phyloP scores from a whole-genome alignment of 2,888 invertebrate species.

The Drosophila buzzatii region DNA sequence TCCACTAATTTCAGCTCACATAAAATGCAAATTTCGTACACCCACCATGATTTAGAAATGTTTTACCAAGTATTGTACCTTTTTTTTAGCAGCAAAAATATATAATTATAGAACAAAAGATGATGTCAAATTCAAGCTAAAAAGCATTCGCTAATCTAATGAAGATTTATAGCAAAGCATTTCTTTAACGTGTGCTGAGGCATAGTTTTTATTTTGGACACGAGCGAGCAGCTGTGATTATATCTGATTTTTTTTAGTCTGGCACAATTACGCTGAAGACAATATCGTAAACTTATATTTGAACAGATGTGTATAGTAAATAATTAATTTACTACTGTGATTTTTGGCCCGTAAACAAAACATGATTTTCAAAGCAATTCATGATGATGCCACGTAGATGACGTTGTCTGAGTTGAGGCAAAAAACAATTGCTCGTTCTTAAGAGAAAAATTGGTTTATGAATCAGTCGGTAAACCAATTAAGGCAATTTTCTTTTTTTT shows the following conservation, averaged over 20 bases:
- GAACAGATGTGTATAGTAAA: slow-evolving; percentile 4
- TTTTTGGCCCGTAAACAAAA: slow-evolving; percentile 34
- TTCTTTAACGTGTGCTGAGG: slow-evolving; percentile 39
- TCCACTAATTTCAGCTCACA: not conserved
- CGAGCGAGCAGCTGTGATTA: slow-evolving; percentile 17
- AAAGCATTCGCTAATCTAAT: slow-evolving; percentile 20
- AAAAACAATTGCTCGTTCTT: not conserved
- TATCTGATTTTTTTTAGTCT: not conserved
- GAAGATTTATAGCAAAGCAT: slow-evolving; percentile 11
- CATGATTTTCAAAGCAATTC: slow-evolving; percentile 23
- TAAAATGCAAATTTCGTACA: not conserved
- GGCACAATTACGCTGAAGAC: slow-evolving; percentile 28
- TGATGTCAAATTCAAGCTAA: slow-evolving; percentile 40
- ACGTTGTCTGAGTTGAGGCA: slow-evolving; percentile 24
- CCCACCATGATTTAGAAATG: not conserved
- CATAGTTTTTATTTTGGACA: slow-evolving; percentile 34
- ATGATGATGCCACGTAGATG: slow-evolving; percentile 41
- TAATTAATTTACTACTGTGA: slow-evolving; percentile 21
- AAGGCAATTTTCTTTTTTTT: not conserved
- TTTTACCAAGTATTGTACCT: slow-evolving; percentile 1
- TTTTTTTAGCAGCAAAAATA: slow-evolving; percentile 2
- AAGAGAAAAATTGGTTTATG: slow-evolving; percentile 26
- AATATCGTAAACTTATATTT: slow-evolving; percentile 16
- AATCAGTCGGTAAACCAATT: slow-evolving; percentile 33
- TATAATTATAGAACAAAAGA: slow-evolving; percentile 38